Conservation (phyloP, 2,797 vertebrate species). For the Antrozous pallidus region DNA sequence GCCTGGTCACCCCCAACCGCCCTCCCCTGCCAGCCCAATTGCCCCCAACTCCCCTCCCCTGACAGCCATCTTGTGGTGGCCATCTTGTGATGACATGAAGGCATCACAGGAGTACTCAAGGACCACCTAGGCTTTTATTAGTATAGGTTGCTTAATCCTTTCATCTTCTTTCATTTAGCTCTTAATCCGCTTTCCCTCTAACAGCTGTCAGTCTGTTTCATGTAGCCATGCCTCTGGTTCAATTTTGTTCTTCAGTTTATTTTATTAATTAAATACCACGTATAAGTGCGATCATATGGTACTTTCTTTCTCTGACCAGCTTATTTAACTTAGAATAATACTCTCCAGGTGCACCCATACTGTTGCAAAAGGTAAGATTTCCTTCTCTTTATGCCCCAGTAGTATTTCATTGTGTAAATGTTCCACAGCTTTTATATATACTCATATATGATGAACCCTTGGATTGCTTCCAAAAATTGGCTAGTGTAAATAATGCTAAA, state of each 20-base stretch:
- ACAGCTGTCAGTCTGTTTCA: background rate
- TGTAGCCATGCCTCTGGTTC: background rate
- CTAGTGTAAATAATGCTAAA: background rate
- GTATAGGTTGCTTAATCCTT: background rate
- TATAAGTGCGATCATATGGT: background rate
- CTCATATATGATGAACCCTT: background rate
- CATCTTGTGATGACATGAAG: too few relatives aligned
- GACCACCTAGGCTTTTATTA: too few relatives aligned
- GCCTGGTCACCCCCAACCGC: too few relatives aligned
- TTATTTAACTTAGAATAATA: background rate
- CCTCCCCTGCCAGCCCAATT: too few relatives aligned
- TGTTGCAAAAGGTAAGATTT: background rate
- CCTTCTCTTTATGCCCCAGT: background rate
- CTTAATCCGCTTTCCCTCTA: background rate
- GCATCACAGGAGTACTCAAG: too few relatives aligned
- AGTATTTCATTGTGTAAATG: background rate
- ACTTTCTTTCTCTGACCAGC: background rate
- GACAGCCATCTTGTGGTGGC: too few relatives aligned
- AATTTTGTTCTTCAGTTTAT: background rate
- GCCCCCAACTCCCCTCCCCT: too few relatives aligned
- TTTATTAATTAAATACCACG: background rate
- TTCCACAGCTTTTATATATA: background rate
- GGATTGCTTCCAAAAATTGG: background rate
- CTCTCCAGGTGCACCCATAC: background rate
- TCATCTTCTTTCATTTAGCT: background rate